phyloP scores from a whole-genome alignment of 2,113 vertebrate species.

The Uria aalge region DNA sequence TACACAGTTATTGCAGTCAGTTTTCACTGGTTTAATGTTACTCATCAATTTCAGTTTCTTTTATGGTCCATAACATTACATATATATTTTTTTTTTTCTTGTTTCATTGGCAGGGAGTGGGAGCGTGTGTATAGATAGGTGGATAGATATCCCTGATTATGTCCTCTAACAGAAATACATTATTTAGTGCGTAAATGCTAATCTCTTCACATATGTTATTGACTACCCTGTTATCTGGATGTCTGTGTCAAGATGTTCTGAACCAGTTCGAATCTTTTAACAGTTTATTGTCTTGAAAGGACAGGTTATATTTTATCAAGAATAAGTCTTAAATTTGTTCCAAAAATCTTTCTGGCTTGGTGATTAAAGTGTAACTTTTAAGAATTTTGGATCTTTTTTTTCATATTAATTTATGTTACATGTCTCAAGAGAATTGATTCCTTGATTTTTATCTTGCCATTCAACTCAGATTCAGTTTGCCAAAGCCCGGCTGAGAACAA shows the following conservation, averaged over 20 bases:
- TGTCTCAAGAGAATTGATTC: neutral
- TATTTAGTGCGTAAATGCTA: neutral
- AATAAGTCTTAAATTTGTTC: neutral
- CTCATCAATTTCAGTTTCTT: neutral
- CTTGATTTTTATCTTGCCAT: neutral
- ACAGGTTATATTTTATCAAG: neutral
- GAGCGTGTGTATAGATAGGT: neutral
- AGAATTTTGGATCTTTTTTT: neutral
- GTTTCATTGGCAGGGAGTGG: neutral
- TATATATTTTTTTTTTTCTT: neutral
- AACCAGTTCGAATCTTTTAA: neutral
- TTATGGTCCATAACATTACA: rapidly evolving
- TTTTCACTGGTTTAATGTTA: neutral
- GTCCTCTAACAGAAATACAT: neutral
- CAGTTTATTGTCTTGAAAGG: neutral
- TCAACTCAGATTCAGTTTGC: neutral
- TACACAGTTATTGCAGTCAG: neutral
- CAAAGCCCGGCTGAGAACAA: neutral
- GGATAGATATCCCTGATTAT: neutral
- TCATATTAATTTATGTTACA: neutral
- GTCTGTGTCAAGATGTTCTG: neutral
- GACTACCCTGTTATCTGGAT: neutral
- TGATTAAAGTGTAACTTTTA: neutral
- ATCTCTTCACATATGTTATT: neutral
- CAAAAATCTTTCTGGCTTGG: neutral